Evolutionary conservation across 2,113 vertebrate genomes (phyloP), one percentile per base, ranked within the genome.

Genomic region (Anarhynchus alexandrinus): DNA sequence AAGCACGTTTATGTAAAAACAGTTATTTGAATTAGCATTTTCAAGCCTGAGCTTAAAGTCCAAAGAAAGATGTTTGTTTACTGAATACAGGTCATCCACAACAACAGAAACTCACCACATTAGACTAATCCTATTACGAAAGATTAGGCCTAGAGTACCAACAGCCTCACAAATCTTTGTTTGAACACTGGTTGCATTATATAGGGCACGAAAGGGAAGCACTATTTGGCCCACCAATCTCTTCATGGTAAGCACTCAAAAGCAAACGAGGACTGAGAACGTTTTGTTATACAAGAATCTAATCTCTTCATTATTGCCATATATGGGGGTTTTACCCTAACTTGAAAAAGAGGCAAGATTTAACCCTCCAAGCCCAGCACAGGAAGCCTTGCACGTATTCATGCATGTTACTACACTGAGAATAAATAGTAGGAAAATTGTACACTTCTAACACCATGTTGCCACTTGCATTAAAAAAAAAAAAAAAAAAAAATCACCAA

Each of bases 81-180:
- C 96, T 82, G 92, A 90, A 87, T 86, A 9, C 94, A 96, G 94
- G 90, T 95, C 90, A 96, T 22, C 73, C 82, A 90, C 86, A 93
- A 59, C 79, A 51, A 34, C 64, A 94, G 74, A 94, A 97, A 93
- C 94, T 96, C 92, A 84, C 91, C 88, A 93, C 95, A 91, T 96
- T 55, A 95, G 42, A 65, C 71, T 96, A 97, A 98, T 97, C 97
- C 87, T 96, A 97, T 98, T 97, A 97, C 1, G 47, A 87, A 62
- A 93, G 96, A 97, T 97, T 96, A 93, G 78, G 82, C 38, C 83
- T 38, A 32, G 51, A 36, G 92, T 11, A 88, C 89, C 85, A 93
- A 54, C 16, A 89, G 93, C 92, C 82, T 92, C 88, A 82, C 74
- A 96, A 92, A 90, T 59, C 95, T 96, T 45, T 42, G n/a, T 80